These are phyloP conservation scores for Enteromius radiatus DNA, from an alignment of 2,797 vertebrate species.

Conservation along the genomic window DNA sequence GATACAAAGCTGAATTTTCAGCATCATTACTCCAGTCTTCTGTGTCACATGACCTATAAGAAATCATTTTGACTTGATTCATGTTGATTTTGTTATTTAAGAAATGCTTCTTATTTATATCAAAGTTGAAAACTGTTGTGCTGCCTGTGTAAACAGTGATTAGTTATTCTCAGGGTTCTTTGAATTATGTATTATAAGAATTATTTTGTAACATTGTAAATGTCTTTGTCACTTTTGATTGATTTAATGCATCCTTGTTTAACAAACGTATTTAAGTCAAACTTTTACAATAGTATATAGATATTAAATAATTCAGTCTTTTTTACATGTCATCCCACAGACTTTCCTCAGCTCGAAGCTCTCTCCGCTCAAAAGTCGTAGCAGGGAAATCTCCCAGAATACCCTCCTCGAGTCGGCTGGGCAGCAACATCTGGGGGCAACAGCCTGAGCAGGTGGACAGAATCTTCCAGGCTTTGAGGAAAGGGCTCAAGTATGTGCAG, in stretches of 20 bases:
- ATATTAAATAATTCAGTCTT: neutral
- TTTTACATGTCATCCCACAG: conserved; percentile 67
- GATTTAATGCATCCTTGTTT: neutral
- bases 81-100: no score
- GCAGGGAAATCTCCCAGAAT: conserved; percentile 77
- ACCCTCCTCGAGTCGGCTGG: conserved; percentile 75
- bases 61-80: neutral
- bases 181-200: no score
- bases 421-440: conserved; percentile 65
- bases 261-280: neutral
- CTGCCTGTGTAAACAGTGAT: no score
- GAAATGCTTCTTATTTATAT: no score
- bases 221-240: neutral
- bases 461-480: conserved; percentile 89
- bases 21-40: neutral
- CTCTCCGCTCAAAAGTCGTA: conserved; percentile 80
- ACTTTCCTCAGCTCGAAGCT: conserved; percentile 79
- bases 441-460: conserved; percentile 89
- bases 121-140: no score
- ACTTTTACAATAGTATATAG: neutral
- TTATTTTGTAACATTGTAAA: neutral
- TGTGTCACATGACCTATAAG: neutral
- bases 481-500: conserved; percentile 88
- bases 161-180: no score
- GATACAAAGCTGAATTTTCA: neutral